Evolutionary conservation across 2,113 vertebrate species (phyloP), one percentile per base, ranked within the genome.

Genomic region (Clarias batrachus): DNA sequence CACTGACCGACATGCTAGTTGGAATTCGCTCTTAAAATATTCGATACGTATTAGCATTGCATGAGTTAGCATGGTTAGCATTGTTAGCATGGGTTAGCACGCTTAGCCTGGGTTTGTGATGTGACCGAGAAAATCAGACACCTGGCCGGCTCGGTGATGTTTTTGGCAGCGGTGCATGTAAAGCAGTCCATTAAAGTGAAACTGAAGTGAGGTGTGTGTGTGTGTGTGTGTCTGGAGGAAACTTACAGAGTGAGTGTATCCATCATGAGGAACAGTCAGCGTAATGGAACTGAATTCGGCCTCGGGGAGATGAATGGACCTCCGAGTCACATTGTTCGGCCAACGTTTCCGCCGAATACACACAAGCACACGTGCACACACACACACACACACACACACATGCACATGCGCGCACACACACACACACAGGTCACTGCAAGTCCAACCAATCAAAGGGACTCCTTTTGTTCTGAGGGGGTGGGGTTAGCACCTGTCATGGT

Each of bases 241-340:
- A 65, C 66, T 60, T 52, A 84, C 33, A 79, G 60, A 82, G 68
- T 63, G 63, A 84, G 63, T 68, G 82, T 63, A 88, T 89, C 88
- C 84, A 88, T 89, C 90, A 89, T 78, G 59, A 48, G 65, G 52
- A 85, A 85, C 86, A 77, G 80, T 83, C 83, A 85, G 76, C 82
- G 80, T 52, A 82, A 83, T 79, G 70, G 84, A 83, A 86, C 80
- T 57, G 79, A 73, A 73, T 85, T 79, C 76, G 80, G 60, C 83
- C 52, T 73, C 54, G 10, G 71, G 83, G 86, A 85, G 74, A 87
- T 60, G 74, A 85, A 87, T 82, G 52, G 27, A 70, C 73, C 68
- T 54, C 41, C 41, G 62, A n/a, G 56, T 79, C 86, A 48, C 41
- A 25, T 78, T 68, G 81, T 87, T 48, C 80, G 60, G 80, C 80